Conservation (phyloP, 2,888 invertebrate genomes). For the Mythimna pallens region DNA sequence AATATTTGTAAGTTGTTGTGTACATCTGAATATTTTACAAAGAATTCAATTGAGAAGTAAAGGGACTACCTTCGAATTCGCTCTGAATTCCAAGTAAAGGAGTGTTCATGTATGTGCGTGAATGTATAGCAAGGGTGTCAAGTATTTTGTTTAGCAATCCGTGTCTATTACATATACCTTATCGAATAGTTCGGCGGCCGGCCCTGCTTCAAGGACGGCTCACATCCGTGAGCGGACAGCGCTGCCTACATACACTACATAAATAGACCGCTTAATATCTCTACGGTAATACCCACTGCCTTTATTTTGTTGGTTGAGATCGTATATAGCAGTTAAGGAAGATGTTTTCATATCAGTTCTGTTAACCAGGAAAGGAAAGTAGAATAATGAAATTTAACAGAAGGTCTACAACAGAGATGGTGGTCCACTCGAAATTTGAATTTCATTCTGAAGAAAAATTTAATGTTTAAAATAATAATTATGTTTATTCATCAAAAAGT, state of each 20-base stretch:
- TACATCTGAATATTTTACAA: background rate
- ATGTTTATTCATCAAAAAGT: no score
- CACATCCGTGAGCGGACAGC: constrained; percentile 67
- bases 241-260: constrained; percentile 62
- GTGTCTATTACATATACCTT: constrained; percentile 53
- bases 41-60: constrained; percentile 45
- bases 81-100: constrained; percentile 50
- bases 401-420: constrained; percentile 2
- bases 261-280: constrained; percentile 61
- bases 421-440: background rate
- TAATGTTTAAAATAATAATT: no score
- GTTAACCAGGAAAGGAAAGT: constrained; percentile 33
- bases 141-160: constrained; percentile 58
- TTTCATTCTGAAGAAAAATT: background rate
- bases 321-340: constrained; percentile 41
- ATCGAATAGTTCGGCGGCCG: constrained; percentile 54
- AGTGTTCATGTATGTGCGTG: constrained; percentile 40
- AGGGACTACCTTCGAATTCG: constrained; percentile 26
- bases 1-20: background rate
- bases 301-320: constrained; percentile 47
- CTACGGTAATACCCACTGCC: constrained; percentile 43
- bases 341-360: constrained; percentile 28
- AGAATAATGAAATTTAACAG: constrained; percentile 1
- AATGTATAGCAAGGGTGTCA: constrained; percentile 45
- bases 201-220: constrained; percentile 68